Evolutionary conservation across 2,113 vertebrate species (phyloP).

Genomic region (Callopanchax toddi): DNA sequence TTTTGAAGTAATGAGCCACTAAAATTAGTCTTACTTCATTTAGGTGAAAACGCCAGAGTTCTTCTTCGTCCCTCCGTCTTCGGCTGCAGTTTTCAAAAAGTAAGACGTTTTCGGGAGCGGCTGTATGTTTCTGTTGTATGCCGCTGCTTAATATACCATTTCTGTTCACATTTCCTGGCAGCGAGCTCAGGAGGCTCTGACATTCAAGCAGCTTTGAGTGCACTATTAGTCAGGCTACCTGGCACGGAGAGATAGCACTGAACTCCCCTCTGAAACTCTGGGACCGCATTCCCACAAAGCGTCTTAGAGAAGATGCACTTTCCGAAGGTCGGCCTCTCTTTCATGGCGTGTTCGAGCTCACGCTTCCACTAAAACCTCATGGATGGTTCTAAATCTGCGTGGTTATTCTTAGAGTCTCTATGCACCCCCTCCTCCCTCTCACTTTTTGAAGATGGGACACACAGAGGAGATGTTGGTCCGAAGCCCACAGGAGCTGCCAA

Average conservation of each 20-base stretch:
- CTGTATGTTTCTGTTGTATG: constrained; percentile 34
- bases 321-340: constrained; percentile 44
- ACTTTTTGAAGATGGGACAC: constrained; percentile 49
- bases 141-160: constrained; percentile 64
- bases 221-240: constrained; percentile 76
- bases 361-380: constrained; percentile 23
- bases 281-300: constrained; percentile 53
- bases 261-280: constrained; percentile 58
- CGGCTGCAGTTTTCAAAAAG: constrained; percentile 26
- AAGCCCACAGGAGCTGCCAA: constrained; percentile 46
- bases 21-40: neutral
- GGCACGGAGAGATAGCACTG: constrained; percentile 69
- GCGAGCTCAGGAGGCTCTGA: constrained; percentile 53
- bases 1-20: constrained; percentile 3
- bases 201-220: constrained; percentile 71
- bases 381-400: constrained; percentile 52
- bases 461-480: constrained; percentile 15
- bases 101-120: constrained; percentile 34
- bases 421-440: constrained; percentile 9
- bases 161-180: constrained; percentile 60
- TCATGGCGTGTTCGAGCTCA: constrained; percentile 20
- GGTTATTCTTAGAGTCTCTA: constrained; percentile 59
- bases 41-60: constrained; percentile 26
- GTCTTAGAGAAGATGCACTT: constrained; percentile 45
- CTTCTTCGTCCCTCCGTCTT: constrained; percentile 15